phyloP scores from a whole-genome alignment of 2,113 vertebrate genomes.

The Gila orcuttii region DNA sequence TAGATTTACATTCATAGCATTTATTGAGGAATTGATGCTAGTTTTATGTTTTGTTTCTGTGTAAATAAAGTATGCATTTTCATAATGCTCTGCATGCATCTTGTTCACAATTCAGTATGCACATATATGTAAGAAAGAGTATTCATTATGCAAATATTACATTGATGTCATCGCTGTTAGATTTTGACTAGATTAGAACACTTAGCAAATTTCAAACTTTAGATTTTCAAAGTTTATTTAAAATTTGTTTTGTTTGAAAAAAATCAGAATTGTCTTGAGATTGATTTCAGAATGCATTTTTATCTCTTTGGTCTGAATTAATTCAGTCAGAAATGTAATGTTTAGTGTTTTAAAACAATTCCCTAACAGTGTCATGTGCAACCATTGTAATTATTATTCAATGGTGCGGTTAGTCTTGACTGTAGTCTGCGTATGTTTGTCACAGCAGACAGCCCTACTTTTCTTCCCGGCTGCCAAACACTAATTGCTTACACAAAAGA shows the following conservation, averaged over 20 bases:
- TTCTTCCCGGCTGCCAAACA: conserved; percentile 45
- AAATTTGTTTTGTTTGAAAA: too few species aligned
- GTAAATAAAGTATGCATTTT: neutral
- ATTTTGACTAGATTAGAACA: neutral
- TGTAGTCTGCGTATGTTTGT: neutral
- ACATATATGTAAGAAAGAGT: neutral
- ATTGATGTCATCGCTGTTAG: neutral
- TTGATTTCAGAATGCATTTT: neutral
- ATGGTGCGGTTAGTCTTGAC: neutral
- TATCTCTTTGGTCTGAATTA: neutral
- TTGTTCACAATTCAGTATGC: neutral
- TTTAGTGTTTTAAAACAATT: conserved; percentile 9
- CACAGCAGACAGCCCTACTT: conserved; percentile 45
- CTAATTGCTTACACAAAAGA: conserved; percentile 65
- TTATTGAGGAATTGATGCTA: neutral
- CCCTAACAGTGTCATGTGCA: neutral
- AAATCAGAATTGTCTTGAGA: too few species aligned
- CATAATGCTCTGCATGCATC: neutral
- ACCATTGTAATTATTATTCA: conserved; percentile 6
- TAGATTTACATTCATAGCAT: neutral
- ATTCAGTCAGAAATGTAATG: neutral
- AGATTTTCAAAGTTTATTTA: neutral
- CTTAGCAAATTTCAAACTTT: neutral
- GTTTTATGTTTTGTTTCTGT: neutral
- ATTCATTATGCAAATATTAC: neutral